These are phyloP conservation scores for Disparrhopalites patrizii DNA, from an alignment of 2,888 invertebrate species.

Conservation along the genomic window DNA sequence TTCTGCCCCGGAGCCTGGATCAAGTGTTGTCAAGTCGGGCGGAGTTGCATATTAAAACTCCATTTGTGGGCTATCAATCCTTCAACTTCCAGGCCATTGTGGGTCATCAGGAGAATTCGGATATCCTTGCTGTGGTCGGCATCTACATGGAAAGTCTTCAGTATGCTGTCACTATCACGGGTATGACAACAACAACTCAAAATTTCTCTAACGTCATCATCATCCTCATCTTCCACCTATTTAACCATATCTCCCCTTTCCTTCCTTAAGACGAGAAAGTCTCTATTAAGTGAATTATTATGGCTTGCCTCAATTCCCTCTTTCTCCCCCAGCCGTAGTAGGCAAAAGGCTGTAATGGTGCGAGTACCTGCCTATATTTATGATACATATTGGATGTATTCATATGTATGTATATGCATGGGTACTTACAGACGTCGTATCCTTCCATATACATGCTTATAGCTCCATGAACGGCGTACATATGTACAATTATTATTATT, in stretches of 20 bases:
- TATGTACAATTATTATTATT: no score
- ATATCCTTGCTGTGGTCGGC: constrained; percentile 44
- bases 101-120: constrained; percentile 46
- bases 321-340: neutral
- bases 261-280: neutral
- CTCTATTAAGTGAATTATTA: constrained; percentile 25
- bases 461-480: no score
- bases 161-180: constrained; percentile 45
- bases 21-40: constrained; percentile 45
- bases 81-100: constrained; percentile 43
- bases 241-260: neutral
- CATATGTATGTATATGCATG: no score
- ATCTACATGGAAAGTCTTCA: constrained; percentile 46
- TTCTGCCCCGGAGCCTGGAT: constrained; percentile 39
- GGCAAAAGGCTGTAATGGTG: no score
- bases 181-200: no score
- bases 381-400: no score
- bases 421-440: no score
- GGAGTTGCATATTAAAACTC: constrained; percentile 46
- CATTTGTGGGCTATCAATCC: constrained; percentile 46
- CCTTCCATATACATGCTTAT: no score
- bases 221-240: neutral
- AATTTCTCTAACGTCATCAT: neutral
- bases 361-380: no score
- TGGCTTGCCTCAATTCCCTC: constrained; percentile 7